Evolutionary conservation across 2,113 vertebrate species (phyloP).

Genomic region (Megaceryle torquata): DNA sequence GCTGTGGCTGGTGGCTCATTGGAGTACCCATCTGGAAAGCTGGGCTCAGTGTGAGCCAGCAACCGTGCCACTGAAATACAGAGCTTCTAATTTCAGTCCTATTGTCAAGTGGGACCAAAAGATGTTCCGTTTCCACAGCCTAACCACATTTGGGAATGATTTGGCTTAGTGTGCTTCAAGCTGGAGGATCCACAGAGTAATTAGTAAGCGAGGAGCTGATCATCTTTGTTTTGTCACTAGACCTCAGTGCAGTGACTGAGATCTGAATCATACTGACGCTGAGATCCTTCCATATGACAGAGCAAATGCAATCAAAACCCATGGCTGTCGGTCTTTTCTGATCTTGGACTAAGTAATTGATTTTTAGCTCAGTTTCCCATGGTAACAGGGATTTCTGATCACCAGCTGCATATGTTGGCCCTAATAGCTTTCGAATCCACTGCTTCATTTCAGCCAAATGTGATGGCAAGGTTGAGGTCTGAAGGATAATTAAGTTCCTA

Average conservation of each 20-base stretch:
- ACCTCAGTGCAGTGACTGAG: background rate
- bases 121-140: background rate
- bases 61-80: background rate
- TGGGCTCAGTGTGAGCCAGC: background rate
- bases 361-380: conserved; percentile 40
- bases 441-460: conserved; percentile 6
- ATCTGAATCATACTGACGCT: background rate
- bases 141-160: background rate
- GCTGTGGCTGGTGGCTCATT: background rate
- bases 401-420: conserved; percentile 14
- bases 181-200: background rate
- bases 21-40: background rate
- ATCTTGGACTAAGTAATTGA: background rate
- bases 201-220: background rate
- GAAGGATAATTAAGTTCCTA: background rate
- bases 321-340: background rate
- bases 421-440: conserved; percentile 23
- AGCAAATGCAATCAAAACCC: conserved; percentile 12
- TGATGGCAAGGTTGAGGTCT: background rate
- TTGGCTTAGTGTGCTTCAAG: background rate
- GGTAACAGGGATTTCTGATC: conserved; percentile 46
- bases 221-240: conserved; percentile 1
- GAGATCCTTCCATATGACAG: background rate
- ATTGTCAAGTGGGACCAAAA: background rate
- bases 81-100: background rate